A percentile compares a stretch with the other conserved stretches of the same genome.
These are phyloP conservation scores for Oegoconia quadripuncta DNA, from an alignment of 2,888 invertebrate species.

Conservation along the genomic window DNA sequence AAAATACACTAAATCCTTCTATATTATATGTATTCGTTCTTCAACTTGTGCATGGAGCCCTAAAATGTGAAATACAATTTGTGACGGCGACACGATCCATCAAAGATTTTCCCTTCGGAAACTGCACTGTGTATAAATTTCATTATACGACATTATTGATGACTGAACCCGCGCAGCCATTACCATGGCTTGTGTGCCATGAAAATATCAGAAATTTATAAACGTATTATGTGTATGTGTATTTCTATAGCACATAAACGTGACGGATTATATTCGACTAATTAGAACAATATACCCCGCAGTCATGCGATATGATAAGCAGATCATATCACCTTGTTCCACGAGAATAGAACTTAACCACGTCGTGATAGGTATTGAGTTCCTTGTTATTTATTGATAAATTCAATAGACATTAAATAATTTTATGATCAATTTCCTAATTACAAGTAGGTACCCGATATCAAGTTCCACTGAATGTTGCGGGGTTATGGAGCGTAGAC, in stretches of 20 bases:
- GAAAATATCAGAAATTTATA: not conserved
- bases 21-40: no score
- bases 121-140: conserved; percentile 24
- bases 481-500: conserved; percentile 11
- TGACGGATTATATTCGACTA: no score
- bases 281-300: no score
- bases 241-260: no score
- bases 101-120: conserved; percentile 38
- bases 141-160: conserved; percentile 34
- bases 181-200: not conserved
- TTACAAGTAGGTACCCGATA: conserved; percentile 11
- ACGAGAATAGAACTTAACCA: no score
- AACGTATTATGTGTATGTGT: no score
- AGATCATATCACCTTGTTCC: no score
- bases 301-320: no score
- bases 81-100: conserved; percentile 35
- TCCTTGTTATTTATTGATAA: no score
- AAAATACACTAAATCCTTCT: no score
- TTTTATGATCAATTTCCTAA: conserved; percentile 19
- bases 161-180: conserved; percentile 17
- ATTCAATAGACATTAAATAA: no score
- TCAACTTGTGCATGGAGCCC: not conserved
- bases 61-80: conserved; percentile 29
- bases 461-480: conserved; percentile 7
- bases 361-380: no score